These are phyloP conservation scores for Danio aesculapii DNA, from an alignment of 2,797 vertebrate species.

Conservation along the genomic window DNA sequence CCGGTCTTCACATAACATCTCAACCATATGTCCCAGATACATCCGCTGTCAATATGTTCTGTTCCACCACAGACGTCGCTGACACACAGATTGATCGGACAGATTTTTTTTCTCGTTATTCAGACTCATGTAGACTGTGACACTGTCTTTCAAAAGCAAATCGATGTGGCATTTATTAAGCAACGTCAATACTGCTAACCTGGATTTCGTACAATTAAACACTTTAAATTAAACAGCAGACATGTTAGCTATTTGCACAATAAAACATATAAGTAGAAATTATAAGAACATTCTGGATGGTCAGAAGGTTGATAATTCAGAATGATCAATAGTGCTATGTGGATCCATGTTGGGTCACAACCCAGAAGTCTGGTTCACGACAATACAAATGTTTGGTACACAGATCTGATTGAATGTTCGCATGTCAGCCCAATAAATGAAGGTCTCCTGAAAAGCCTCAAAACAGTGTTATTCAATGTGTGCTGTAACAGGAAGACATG, in stretches of 20 bases:
- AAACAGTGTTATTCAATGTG: no score
- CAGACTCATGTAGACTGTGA: conserved; percentile 17
- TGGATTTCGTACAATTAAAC: neutral
- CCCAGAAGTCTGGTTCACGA: neutral
- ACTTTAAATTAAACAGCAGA: neutral
- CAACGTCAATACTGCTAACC: neutral
- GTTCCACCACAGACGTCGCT: conserved; percentile 33
- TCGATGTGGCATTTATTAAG: conserved; percentile 19
- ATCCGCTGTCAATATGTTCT: conserved; percentile 44
- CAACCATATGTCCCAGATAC: conserved; percentile 19
- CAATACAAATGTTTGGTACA: neutral
- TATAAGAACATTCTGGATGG: neutral
- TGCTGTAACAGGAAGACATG: no score
- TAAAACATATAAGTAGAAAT: neutral
- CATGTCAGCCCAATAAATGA: no score
- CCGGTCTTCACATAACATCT: conserved; percentile 15
- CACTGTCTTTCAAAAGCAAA: neutral
- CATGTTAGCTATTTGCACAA: neutral
- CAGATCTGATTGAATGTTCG: no score
- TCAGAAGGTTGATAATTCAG: neutral
- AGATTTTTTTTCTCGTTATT: neutral
- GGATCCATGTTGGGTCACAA: neutral
- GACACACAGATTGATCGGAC: conserved; percentile 2
- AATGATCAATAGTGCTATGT: neutral
- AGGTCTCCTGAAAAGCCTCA: no score